phyloP scores from a whole-genome alignment of 2,888 invertebrate genomes.

The Nomada fucata region DNA sequence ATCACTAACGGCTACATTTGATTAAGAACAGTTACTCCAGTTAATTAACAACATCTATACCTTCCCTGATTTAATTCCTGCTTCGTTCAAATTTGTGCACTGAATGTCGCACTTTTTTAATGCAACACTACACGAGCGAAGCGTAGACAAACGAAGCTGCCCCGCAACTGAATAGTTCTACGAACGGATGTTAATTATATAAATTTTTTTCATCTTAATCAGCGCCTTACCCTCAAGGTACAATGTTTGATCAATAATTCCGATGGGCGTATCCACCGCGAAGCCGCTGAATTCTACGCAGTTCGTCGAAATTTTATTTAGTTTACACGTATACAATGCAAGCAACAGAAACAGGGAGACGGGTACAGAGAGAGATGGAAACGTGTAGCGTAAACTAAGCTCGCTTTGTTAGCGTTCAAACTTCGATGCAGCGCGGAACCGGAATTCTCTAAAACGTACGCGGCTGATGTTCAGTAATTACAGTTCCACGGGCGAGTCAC shows the following conservation, averaged over 20 bases:
- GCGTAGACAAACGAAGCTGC: no score
- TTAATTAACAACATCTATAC: not conserved
- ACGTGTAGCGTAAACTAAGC: conserved; percentile 40
- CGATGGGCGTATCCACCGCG: not conserved
- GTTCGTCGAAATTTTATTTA: conserved; percentile 28
- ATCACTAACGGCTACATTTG: no score
- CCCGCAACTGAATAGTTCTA: no score
- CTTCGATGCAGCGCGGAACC: conserved; percentile 44
- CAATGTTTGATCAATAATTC: no score
- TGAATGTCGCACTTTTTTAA: no score
- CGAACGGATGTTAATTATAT: no score
- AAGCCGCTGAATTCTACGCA: no score
- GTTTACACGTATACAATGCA: not conserved
- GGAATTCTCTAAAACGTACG: conserved; percentile 58
- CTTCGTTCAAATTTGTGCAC: no score
- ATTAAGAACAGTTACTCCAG: not conserved
- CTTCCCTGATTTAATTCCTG: not conserved
- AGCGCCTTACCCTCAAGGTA: no score
- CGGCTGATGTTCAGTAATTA: conserved; percentile 66
- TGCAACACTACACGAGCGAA: no score
- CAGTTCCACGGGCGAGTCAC: conserved; percentile 59
- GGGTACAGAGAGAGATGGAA: not conserved
- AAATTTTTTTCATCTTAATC: no score
- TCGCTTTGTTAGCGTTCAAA: conserved; percentile 55
- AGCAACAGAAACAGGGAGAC: conserved; percentile 14